These are phyloP conservation scores for Pangasius mekongensis DNA, from an alignment of 2,797 vertebrate species.

Conservation along the genomic window DNA sequence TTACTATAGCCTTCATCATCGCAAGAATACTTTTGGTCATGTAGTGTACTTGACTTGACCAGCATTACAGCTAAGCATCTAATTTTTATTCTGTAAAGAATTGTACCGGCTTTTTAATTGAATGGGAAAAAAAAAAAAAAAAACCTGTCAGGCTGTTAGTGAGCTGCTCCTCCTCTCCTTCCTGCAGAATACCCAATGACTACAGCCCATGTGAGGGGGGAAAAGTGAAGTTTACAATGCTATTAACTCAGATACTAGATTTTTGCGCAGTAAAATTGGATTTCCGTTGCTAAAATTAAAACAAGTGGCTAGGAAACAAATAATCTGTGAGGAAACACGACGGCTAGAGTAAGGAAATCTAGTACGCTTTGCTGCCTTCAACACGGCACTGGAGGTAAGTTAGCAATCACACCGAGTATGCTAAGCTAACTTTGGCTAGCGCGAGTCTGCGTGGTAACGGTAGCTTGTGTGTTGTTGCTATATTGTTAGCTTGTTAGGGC, in stretches of 20 bases:
- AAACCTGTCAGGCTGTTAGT: neutral
- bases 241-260: neutral
- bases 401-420: constrained; percentile 38
- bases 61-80: neutral
- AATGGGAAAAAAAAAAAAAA: neutral
- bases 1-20: neutral
- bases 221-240: constrained; percentile 57
- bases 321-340: neutral
- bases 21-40: neutral
- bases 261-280: neutral
- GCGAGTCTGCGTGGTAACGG: neutral
- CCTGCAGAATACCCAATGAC: constrained; percentile 39
- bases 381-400: constrained; percentile 47
- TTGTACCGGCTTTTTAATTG: neutral
- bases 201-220: constrained; percentile 30
- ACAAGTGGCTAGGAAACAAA: too few species aligned
- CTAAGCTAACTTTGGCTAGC: constrained; percentile 44
- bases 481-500: neutral
- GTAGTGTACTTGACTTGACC: neutral
- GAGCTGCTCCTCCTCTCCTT: constrained; percentile 57
- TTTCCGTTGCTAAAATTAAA: neutral
- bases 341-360: constrained; percentile 18
- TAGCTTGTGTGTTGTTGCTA: neutral
- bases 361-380: neutral
- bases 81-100: neutral